Evolutionary conservation across 2,888 invertebrate species (phyloP), one percentile per base, ranked within the genome.

Genomic region (Phlogophora meticulosa): DNA sequence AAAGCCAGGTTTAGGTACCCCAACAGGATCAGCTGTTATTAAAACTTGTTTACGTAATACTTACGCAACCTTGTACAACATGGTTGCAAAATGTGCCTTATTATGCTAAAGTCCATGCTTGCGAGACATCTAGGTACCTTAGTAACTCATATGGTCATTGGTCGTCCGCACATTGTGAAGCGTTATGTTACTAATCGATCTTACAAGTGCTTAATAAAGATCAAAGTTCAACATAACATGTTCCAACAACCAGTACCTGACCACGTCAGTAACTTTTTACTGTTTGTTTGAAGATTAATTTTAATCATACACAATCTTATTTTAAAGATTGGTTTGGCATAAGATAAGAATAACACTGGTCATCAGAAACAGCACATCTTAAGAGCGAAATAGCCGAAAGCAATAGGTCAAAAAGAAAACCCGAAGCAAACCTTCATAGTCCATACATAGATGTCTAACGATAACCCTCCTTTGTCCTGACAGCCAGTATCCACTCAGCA

Each of bases 401-500:
- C 13, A 36, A 5, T 9, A 13, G 9, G 11, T 7, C 34, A 2
- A 2, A 28, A 20, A 15, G 42, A 17, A 24, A 5, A 4, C 13
- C 5, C 3, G 22, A 15, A 20, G 28, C 28, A 28, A 4, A 28
- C 5, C 28, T 4, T 4, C 28, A 28, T 28, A 28, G 28, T 4
- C 28, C 28, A 24, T 24, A 38, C 13, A 36, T 17, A 20, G 13
- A 36, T 20, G 4, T 45, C 13, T 69, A 28, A 69, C 13, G 7
- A n/a, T 48, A 32, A 49, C n/a, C 2, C 0, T 56, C n/a, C 22
- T 42, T 73, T 70, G 55, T 61, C 46, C 57, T 85, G 76, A 28
- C 93, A 98, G 98, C 98, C 4, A 97, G 97, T 82, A 96, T 98
- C 13, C 98, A 98, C 87, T 98, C 98, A 34, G 96, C 97, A 62